Base-by-base conservation (phyloP, 2,888 invertebrate genomes). In the Arrhopalites spinosus region DNA sequence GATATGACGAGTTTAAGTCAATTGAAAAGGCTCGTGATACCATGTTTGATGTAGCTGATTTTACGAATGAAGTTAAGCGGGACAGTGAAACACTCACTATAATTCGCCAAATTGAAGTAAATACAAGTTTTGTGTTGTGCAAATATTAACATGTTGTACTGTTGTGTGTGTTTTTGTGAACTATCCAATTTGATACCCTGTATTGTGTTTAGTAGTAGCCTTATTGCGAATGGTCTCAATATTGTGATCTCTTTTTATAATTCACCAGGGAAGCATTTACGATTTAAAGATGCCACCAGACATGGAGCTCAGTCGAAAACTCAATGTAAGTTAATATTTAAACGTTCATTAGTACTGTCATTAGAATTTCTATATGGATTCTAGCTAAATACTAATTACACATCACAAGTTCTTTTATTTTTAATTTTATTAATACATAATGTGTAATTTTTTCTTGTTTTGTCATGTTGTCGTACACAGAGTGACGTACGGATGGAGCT, bases 11-110 rank as follows among this genome's bases (percentile, higher is more conserved):
- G 63, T 82, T 75, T 72, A 81, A 80, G 70, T 81, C 81, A 20
- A 81, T 81, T 29, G 81, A 80, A 70, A 59, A 23, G 11, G 96
- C 98, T 43, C 91, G 95, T 83, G 96, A 97, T 85, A 94, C 95
- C 64, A 98, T 98, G 97, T 91, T 95, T 79, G 98, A 98, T 86
- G 92, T 98, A 47, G 95, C 97, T 2, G 92, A 95, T 84, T 99
- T 95, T 86, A 96, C 98, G 78, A 99, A 99, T 86, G 99, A 99
- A 88, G 95, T 97, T 71, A 98, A 97, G 84, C 88, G 98, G 73
- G 99, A 99, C 86, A 94, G 94, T 74, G 98, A 98, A 85, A 94
- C 94, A 80, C 88, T 97, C 75, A 91, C 92, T 80, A 90, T 97
- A 77, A 93, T 98, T 82, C 90, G 91, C 80, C 94, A 96, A 87